Base-by-base conservation (phyloP, 2,888 invertebrate genomes). In the Trachelus tabidus region DNA sequence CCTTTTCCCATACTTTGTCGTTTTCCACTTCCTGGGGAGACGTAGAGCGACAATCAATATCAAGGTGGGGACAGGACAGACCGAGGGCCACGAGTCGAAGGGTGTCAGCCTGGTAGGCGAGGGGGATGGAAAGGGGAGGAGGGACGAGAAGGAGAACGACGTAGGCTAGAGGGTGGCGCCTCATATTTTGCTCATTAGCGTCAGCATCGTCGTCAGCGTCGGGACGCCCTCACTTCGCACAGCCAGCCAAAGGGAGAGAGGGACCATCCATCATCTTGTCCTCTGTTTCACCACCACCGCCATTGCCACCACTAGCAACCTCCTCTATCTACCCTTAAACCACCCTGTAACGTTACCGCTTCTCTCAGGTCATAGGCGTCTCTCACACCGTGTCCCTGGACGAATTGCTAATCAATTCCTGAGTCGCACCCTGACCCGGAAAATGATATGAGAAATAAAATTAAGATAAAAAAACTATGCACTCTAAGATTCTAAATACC, bases 181-280 rank as follows among this genome's bases (percentile, higher is more conserved):
- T 90, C 90, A 90, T 91, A 90, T 91, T 91, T 91, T 91, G 90
- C 91, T 91, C 91, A 91, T 91, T 91, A 91, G 91, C 90, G 91
- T 90, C 89, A 89, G 90, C 90, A 87, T 88, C 89, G 89, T 88
- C 89, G 89, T 89, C 87, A 89, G 88, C 89, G 88, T 87, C 88
- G 87, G 86, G 89, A 88, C 88, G 87, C 87, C 88, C 89, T 89
- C 87, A 85, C 86, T 86, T 88, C 85, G 85, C 87, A 83, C 83
- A 83, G 81, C 83, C 73, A 80, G 76, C 73, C 76, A 74, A 79
- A 34, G 75, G 79, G 56, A 56, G 85, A 84, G 84, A 85, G 84
- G 85, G 85, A 84, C 89, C 89, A 91, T 91, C 90, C 89, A 91
- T 91, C 91, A 91, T 91, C 90, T 90, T 88, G 89, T 90, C 82